phyloP scores from a whole-genome alignment of 1,140 invertebrate genomes.

The Drosophila persimilis region DNA sequence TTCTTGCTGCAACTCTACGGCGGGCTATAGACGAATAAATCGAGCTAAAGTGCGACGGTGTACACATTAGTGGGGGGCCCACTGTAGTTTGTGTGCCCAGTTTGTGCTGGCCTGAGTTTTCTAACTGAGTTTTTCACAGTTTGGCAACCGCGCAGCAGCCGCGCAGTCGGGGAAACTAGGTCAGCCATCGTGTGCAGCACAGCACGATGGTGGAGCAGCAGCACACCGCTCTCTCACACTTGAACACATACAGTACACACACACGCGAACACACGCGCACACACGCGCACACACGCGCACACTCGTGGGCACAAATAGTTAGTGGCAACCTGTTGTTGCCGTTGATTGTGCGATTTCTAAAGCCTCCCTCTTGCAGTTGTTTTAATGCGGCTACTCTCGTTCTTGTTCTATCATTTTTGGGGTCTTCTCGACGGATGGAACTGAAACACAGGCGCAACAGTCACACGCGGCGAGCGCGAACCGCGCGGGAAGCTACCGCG shows the following conservation, averaged over 20 bases:
- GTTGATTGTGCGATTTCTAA: slow-evolving; percentile 1
- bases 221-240: slow-evolving; percentile 34
- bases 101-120: slow-evolving; percentile 14
- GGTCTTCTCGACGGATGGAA: neutral
- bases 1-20: no score
- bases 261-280: neutral
- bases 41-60: neutral
- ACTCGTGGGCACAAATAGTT: slow-evolving; percentile 3
- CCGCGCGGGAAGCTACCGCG: slow-evolving; percentile 68
- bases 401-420: slow-evolving; percentile 6
- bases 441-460: slow-evolving; percentile 57
- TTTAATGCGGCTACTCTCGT: slow-evolving; percentile 1
- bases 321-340: slow-evolving; percentile 47
- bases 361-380: neutral
- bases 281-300: slow-evolving; percentile 7
- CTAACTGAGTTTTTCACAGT: slow-evolving; percentile 57
- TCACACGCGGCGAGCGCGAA: slow-evolving; percentile 69
- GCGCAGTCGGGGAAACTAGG: slow-evolving; percentile 58
- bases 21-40: no score
- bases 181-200: slow-evolving; percentile 49
- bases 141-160: slow-evolving; percentile 59
- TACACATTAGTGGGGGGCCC: neutral
- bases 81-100: slow-evolving; percentile 2
- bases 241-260: neutral
- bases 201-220: slow-evolving; percentile 29